phyloP scores from a whole-genome alignment of 2,113 vertebrate genomes.

The Microcebus ravelobensis region DNA sequence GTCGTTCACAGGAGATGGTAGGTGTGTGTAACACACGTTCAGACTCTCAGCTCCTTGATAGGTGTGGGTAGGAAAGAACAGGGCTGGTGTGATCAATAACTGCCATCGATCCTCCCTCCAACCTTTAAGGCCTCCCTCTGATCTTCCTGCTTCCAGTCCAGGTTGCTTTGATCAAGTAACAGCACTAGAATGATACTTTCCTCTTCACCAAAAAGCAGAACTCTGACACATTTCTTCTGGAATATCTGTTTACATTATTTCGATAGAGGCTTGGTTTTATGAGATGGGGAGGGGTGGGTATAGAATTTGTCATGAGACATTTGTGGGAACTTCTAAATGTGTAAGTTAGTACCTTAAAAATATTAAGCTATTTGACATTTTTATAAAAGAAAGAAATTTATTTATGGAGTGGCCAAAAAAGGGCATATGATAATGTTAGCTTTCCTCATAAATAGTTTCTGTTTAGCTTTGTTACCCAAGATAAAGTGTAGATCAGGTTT shows the following conservation, averaged over 20 bases:
- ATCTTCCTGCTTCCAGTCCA: background rate
- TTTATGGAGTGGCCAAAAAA: background rate
- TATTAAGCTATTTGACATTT: background rate
- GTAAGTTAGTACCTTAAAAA: background rate
- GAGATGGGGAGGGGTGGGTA: background rate
- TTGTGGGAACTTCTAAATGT: background rate
- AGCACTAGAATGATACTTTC: background rate
- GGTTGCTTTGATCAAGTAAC: background rate
- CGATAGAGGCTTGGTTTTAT: background rate
- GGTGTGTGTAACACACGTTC: background rate
- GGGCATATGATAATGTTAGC: background rate
- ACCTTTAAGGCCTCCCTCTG: too few relatives aligned
- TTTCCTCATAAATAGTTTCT: background rate
- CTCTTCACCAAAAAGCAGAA: background rate
- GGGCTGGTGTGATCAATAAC: rapidly evolving
- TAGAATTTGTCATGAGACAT: background rate
- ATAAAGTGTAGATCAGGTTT: background rate
- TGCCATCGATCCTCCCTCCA: rapidly evolving
- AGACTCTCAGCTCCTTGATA: background rate
- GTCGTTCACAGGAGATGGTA: background rate
- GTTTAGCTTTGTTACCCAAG: background rate
- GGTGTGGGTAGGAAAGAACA: background rate
- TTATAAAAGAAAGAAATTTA: background rate
- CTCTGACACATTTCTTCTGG: background rate
- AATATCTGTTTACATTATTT: background rate